Percentiles rank a stretch among this genome's conserved stretches.
Evolutionary conservation across 2,113 vertebrate genomes (phyloP).

Genomic region (Mesocricetus auratus): DNA sequence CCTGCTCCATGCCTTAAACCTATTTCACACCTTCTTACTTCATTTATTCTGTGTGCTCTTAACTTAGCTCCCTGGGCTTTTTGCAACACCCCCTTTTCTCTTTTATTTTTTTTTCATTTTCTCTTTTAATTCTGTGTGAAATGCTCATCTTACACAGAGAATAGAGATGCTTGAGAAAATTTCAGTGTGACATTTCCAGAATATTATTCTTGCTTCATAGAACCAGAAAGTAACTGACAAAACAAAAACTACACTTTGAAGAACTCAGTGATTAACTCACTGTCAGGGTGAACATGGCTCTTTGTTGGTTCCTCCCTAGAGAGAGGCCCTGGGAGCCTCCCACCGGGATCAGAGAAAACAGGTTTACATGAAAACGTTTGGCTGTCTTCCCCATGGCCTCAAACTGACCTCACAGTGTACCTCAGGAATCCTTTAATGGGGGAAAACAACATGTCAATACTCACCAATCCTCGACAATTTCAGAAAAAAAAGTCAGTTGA

Average conservation of each 20-base stretch:
- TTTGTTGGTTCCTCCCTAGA: background rate
- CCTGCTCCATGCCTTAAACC: background rate
- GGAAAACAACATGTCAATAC: background rate
- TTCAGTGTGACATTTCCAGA: constrained; percentile 42
- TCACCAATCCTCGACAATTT: constrained; percentile 29
- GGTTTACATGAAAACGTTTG: background rate
- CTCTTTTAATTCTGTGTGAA: background rate
- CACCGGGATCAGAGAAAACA: background rate
- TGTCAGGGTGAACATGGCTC: background rate
- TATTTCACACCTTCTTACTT: background rate
- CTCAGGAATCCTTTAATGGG: background rate
- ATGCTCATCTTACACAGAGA: constrained; percentile 4
- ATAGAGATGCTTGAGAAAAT: constrained; percentile 20
- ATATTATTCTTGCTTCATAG: constrained; percentile 46
- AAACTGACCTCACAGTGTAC: background rate
- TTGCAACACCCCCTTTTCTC: background rate
- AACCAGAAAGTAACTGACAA: constrained; percentile 31
- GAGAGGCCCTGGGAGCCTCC: background rate
- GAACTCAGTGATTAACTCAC: background rate
- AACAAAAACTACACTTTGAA: constrained; percentile 48
- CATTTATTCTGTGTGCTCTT: background rate
- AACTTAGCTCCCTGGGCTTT: background rate
- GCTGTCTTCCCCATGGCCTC: background rate
- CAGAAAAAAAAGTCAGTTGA: background rate
- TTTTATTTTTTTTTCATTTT: too few relatives aligned